phyloP scores from a whole-genome alignment of 2,888 invertebrate genomes.

The Cloeon dipterum region DNA sequence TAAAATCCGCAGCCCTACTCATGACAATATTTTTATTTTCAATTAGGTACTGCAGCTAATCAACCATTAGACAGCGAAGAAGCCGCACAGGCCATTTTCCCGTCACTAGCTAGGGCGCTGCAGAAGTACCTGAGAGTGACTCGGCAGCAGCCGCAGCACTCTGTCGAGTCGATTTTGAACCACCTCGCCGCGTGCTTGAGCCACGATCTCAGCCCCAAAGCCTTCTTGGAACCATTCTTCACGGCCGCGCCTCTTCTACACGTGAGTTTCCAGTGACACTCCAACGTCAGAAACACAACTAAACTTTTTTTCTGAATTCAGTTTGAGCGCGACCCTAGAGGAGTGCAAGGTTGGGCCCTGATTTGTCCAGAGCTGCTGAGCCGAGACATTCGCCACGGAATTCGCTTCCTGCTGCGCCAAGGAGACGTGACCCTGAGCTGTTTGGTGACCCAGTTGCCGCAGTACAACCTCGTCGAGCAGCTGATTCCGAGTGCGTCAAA shows the following conservation, averaged over 20 bases:
- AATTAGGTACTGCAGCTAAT: background rate
- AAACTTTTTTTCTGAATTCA: background rate
- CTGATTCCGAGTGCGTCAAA: constrained; percentile 90
- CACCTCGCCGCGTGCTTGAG: constrained; percentile 81
- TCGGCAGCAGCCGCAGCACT: constrained; percentile 85
- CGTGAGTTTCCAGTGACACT: constrained; percentile 13
- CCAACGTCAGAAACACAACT: background rate
- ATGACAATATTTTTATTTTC: too few species aligned
- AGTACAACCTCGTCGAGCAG: constrained; percentile 87
- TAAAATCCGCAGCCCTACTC: too few species aligned
- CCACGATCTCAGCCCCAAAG: constrained; percentile 80
- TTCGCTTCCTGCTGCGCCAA: constrained; percentile 78
- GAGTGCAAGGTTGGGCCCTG: constrained; percentile 82
- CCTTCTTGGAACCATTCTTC: constrained; percentile 87
- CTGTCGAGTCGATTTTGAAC: constrained; percentile 75
- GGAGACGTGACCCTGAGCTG: constrained; percentile 83
- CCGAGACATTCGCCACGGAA: constrained; percentile 57
- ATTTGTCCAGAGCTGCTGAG: constrained; percentile 83
- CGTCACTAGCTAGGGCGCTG: constrained; percentile 83
- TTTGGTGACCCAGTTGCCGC: constrained; percentile 64
- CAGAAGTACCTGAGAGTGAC: constrained; percentile 93
- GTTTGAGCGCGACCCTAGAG: background rate
- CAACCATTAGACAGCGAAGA: constrained; percentile 68
- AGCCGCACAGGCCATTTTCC: constrained; percentile 94
- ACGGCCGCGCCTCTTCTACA: constrained; percentile 64